Percentiles rank a stretch among this genome's conserved stretches.
phyloP scores from a whole-genome alignment of 1,140 invertebrate species.

The Oscheius sp. region DNA sequence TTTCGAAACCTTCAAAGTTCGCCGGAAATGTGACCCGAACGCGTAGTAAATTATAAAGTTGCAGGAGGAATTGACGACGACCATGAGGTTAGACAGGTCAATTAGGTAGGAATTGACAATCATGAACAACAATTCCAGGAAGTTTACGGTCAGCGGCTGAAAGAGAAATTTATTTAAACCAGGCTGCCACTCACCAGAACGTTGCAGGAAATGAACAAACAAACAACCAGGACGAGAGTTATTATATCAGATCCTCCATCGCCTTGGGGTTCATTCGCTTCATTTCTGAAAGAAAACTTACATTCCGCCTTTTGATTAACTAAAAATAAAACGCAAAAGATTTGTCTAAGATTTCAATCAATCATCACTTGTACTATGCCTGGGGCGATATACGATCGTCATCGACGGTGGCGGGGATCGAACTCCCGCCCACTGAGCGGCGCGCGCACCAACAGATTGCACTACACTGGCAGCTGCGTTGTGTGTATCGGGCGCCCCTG shows the following conservation, averaged over 20 bases:
- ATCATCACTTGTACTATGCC: background rate
- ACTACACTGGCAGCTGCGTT: background rate
- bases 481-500: background rate
- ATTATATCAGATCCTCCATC: conserved; percentile 40
- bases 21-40: conserved; percentile 49
- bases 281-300: background rate
- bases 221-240: conserved; percentile 52
- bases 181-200: conserved; percentile 44
- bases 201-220: conserved; percentile 51
- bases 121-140: conserved; percentile 46
- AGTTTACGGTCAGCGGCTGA: conserved; percentile 52
- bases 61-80: conserved; percentile 51
- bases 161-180: background rate
- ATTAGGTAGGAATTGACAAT: conserved; percentile 51
- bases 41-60: conserved; percentile 55
- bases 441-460: background rate
- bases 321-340: background rate
- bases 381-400: background rate
- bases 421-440: background rate
- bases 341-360: background rate
- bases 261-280: background rate
- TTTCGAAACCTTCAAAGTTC: conserved; percentile 32
- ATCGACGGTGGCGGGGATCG: background rate
- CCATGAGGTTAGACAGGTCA: conserved; percentile 54
- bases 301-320: background rate